Percentiles rank a stretch among this genome's conserved stretches.
Conservation (phyloP, 2,797 vertebrate genomes). For the Cirrhinus molitorella region DNA sequence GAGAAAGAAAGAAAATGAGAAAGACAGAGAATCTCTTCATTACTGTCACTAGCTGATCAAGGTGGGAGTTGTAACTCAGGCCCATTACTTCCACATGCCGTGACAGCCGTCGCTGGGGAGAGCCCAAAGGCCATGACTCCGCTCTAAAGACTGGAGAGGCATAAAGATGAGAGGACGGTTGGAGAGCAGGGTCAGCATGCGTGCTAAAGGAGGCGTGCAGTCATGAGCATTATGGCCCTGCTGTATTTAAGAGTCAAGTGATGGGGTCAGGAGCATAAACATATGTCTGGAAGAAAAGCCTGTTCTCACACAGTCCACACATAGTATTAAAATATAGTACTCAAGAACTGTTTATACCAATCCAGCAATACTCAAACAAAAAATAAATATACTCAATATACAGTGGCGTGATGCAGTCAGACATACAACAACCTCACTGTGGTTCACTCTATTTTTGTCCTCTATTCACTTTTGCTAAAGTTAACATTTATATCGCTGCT, state of each 20-base stretch:
- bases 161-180: conserved; percentile 25
- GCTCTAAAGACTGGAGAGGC: conserved; percentile 13
- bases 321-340: background rate
- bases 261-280: background rate
- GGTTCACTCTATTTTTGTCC: too few relatives aligned
- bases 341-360: background rate
- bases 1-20: conserved; percentile 38
- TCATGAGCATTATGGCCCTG: background rate
- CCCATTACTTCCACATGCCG: conserved; percentile 8
- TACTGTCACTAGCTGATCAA: conserved; percentile 57
- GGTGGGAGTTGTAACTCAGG: conserved; percentile 50
- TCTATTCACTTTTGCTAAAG: background rate
- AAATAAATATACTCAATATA: background rate
- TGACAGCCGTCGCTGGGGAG: background rate
- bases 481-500: too few relatives aligned
- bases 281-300: background rate
- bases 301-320: background rate
- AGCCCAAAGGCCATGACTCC: background rate
- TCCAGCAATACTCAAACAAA: background rate
- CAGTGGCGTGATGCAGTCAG: background rate
- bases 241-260: conserved; percentile 5
- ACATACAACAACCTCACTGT: too few relatives aligned
- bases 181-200: conserved; percentile 13
- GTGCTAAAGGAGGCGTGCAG: background rate
- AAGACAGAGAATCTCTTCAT: conserved; percentile 53